Evolutionary conservation across 2,113 vertebrate species (phyloP).

Genomic region (Cheirogaleus medius): DNA sequence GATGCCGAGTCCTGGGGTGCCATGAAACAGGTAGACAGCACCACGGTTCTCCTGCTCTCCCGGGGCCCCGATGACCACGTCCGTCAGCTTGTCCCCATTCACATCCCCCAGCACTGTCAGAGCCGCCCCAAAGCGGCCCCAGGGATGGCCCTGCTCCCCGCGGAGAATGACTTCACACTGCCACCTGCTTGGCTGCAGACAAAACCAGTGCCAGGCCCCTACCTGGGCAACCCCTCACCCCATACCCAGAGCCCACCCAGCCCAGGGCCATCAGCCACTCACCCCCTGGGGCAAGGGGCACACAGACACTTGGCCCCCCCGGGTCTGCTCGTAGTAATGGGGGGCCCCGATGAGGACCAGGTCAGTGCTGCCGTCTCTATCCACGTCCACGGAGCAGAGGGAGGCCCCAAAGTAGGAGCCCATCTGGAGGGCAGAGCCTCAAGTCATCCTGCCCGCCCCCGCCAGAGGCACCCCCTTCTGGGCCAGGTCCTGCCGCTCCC

Average conservation of each 20-base stretch:
- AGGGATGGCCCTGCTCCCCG: slow-evolving; percentile 70
- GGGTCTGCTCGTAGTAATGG: slow-evolving; percentile 59
- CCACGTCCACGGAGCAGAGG: slow-evolving; percentile 75
- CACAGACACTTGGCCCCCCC: slow-evolving; percentile 75
- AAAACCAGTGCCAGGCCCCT: not conserved
- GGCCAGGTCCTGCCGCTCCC: not conserved
- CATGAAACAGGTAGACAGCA: slow-evolving; percentile 89
- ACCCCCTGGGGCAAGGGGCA: not conserved
- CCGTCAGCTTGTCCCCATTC: slow-evolving; percentile 87
- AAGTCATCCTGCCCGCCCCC: not conserved
- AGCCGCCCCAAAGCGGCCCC: slow-evolving; percentile 87
- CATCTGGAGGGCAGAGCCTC: slow-evolving; percentile 60
- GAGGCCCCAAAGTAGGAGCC: slow-evolving; percentile 83
- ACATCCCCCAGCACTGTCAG: slow-evolving; percentile 85
- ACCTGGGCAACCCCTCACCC: not conserved
- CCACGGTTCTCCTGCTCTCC: slow-evolving; percentile 87
- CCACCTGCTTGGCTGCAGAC: slow-evolving; percentile 36
- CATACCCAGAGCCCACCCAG: not conserved
- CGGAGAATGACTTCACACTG: slow-evolving; percentile 52
- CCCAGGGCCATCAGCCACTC: not conserved
- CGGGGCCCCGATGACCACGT: slow-evolving; percentile 90
- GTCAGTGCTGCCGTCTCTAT: slow-evolving; percentile 60
- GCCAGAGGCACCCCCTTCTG: not conserved
- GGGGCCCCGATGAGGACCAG: slow-evolving; percentile 79
- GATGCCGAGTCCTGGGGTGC: slow-evolving; percentile 74